Base-by-base conservation (phyloP, 2,888 invertebrate genomes). In the Oithona nana region DNA sequence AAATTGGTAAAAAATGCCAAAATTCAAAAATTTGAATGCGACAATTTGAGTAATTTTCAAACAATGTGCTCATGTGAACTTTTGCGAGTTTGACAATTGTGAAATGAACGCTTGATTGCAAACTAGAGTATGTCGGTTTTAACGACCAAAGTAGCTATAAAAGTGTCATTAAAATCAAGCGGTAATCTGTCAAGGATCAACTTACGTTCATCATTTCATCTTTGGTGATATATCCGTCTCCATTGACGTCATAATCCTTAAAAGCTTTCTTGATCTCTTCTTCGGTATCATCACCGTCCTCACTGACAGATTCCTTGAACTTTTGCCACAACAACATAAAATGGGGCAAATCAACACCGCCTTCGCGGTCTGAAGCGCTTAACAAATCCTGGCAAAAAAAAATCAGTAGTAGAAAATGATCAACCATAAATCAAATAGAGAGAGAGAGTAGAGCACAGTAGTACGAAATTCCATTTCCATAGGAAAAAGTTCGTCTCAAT, bases 191-290 rank as follows among this genome's bases (percentile, higher is more conserved):
- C 16, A 16, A 6, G 39, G 39, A 39, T 39, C 16, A 39, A 39
- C 6, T 57, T 28, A 28, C 57, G 28, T 57, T 24, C 26, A 57
- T 13, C 28, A 57, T 28, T 29, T 57, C 57, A 28, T 24, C 24
- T 28, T 57, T 24, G 20, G 57, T 57, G 57, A 57, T 57, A 29
- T 57, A 57, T 28, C 57, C 57, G 28, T 57, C 57, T 28, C 57
- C 57, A 57, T 57, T 29, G 28, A 57, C 28, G 4, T 57, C 57
- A 20, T 57, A 57, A 29, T 28, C 57, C 29, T 28, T 57, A 4
- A 57, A 57, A 13, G 57, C 57, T 13, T 24, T 28, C 28, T 57
- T 57, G 57, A 57, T 57, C 20, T 57, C 57, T 28, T 57, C 57
- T 28, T 57, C 57, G 2, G 57, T 57, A 2, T 28, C 57, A n/a